phyloP scores from a whole-genome alignment of 2,113 vertebrate genomes.

The Indicator maculatus region DNA sequence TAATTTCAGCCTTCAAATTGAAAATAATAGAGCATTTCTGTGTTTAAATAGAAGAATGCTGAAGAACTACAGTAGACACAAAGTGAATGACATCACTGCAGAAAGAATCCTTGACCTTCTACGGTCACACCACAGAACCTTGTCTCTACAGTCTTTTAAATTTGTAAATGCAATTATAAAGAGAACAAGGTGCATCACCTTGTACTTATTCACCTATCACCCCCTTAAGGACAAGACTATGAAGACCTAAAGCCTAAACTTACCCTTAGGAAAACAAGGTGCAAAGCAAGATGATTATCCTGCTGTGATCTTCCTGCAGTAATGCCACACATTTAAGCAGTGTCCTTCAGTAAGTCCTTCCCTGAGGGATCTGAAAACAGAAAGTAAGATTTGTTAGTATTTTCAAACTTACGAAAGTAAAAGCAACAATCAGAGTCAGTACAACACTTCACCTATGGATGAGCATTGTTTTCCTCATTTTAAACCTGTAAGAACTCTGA shows the following conservation, averaged over 20 bases:
- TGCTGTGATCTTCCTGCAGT: constrained; percentile 48
- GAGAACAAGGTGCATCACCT: neutral
- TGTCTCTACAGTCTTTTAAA: neutral
- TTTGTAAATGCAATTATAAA: neutral
- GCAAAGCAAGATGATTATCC: constrained; percentile 29
- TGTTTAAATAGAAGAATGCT: neutral
- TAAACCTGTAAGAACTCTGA: neutral
- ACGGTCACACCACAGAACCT: neutral
- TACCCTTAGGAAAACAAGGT: constrained; percentile 51
- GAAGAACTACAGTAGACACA: neutral
- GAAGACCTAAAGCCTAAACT: constrained; percentile 15
- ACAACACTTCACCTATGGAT: neutral
- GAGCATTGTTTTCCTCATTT: neutral
- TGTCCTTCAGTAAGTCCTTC: constrained; percentile 59
- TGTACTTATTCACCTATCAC: neutral
- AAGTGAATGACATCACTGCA: neutral
- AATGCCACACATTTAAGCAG: constrained; percentile 61
- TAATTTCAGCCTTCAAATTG: neutral
- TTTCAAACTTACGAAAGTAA: neutral
- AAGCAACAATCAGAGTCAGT: neutral
- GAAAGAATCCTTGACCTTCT: neutral
- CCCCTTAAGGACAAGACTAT: neutral
- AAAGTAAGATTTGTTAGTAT: neutral
- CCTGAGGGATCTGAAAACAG: constrained; percentile 62
- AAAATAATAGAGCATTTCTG: neutral